Base-by-base conservation (phyloP, 2,113 vertebrate genomes). In the Lophochroa leadbeateri region DNA sequence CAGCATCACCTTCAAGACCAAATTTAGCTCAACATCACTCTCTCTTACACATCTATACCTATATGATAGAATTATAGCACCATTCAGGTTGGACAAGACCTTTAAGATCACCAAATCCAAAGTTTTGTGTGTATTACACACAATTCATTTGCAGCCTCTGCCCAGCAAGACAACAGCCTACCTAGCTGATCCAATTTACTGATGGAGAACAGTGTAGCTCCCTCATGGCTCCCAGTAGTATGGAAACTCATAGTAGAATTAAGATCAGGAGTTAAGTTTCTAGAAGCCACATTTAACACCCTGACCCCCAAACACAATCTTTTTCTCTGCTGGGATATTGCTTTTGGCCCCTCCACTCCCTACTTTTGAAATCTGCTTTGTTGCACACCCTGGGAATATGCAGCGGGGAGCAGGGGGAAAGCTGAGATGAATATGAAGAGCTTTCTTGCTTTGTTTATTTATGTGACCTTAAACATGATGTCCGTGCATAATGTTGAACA, bases 391-490 rank as follows among this genome's bases (percentile, higher is more conserved):
- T 65, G 65, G 47, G 35, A 96, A 39, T 2, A 21, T 39, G 49
- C 72, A 71, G 55, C 0, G 0, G 53, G 76, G 25, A n/a, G 16
- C 13, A 12, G 33, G 17, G 61, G 61, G 39, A 92, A 39, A 46
- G 65, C 31, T 5, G 60, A 72, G 82, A 82, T 35, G n/a, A 70
- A 43, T 35, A 39, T 10, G 57, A 79, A 47, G 58, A 72, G 77
- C 31, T 92, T 76, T 74, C 74, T 44, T 87, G 70, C 15, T 93
- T 92, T 95, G 93, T 87, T 96, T 96, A 65, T 96, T 89, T 95
- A 46, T 94, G 72, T 78, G 89, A 95, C 91, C 94, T 97, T 90
- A 96, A 90, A 93, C 91, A 90, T 69, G 82, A 79, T 81, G 80
- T 41, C 94, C 7, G 4, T 25, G 77, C 88, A 78, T 79, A 92